phyloP scores from a whole-genome alignment of 2,113 vertebrate species.

The Procavia capensis region DNA sequence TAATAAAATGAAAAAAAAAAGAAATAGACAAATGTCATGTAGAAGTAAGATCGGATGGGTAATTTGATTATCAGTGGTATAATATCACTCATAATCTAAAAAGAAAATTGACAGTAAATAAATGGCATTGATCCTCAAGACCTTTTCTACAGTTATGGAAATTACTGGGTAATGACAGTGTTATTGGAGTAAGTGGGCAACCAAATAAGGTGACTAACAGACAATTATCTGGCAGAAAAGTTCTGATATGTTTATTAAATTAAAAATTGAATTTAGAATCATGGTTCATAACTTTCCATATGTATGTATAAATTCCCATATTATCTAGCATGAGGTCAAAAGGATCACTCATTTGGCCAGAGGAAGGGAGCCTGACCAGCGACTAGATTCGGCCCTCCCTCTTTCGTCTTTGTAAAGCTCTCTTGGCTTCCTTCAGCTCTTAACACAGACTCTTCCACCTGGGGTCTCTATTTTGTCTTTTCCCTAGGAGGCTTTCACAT shows the following conservation, averaged over 20 bases:
- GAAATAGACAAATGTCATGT: not conserved
- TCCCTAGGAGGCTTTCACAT: not conserved
- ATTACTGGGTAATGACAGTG: not conserved
- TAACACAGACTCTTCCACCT: too few relatives aligned
- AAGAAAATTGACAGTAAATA: not conserved
- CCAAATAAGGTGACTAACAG: not conserved
- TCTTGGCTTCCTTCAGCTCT: not conserved
- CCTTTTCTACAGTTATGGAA: not conserved
- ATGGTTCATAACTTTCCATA: not conserved
- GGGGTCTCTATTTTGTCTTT: not conserved
- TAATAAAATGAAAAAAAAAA: too few relatives aligned
- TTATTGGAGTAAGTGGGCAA: not conserved
- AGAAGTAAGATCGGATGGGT: not conserved
- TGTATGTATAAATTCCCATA: not conserved
- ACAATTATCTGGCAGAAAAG: not conserved
- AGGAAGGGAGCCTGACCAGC: not conserved
- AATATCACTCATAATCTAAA: not conserved
- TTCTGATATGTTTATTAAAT: not conserved
- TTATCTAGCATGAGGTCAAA: not conserved
- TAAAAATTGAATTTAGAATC: constrained; percentile 1
- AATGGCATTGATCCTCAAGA: not conserved
- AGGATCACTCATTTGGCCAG: not conserved
- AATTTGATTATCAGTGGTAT: not conserved
- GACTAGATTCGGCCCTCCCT: not conserved
- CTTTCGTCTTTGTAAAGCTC: not conserved